Evolutionary conservation across 2,113 vertebrate species (phyloP).

Genomic region (Ictalurus furcatus): DNA sequence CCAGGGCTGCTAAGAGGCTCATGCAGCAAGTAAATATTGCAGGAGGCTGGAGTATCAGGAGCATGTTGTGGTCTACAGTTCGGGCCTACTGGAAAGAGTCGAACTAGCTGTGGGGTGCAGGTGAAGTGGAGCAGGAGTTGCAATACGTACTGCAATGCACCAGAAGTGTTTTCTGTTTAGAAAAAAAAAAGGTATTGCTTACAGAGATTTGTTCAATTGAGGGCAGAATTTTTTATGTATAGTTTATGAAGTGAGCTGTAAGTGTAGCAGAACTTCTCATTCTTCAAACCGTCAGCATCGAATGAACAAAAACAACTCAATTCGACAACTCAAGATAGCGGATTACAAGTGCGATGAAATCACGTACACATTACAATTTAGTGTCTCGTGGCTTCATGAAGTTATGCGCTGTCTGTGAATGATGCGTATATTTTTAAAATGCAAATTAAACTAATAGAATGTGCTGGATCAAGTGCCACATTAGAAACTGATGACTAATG

Average conservation of each 20-base stretch:
- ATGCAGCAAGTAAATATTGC: conserved; percentile 65
- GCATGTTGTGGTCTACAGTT: conserved; percentile 54
- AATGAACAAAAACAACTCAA: neutral
- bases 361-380: neutral
- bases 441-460: neutral
- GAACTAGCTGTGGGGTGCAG: conserved; percentile 45
- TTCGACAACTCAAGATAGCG: neutral
- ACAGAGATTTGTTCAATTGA: neutral
- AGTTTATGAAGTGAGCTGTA: neutral
- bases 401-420: too few relatives aligned
- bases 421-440: neutral
- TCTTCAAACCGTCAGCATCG: neutral
- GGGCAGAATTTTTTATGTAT: neutral
- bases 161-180: neutral
- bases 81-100: conserved; percentile 58
- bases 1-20: conserved; percentile 18
- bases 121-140: neutral
- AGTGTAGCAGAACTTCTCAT: neutral
- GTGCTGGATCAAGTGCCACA: neutral
- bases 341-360: neutral
- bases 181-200: too few relatives aligned
- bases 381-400: neutral
- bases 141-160: conserved; percentile 9
- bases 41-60: conserved; percentile 62
- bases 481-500: neutral